Conservation (phyloP, 2,797 vertebrate genomes). For the Siniperca undulata region DNA sequence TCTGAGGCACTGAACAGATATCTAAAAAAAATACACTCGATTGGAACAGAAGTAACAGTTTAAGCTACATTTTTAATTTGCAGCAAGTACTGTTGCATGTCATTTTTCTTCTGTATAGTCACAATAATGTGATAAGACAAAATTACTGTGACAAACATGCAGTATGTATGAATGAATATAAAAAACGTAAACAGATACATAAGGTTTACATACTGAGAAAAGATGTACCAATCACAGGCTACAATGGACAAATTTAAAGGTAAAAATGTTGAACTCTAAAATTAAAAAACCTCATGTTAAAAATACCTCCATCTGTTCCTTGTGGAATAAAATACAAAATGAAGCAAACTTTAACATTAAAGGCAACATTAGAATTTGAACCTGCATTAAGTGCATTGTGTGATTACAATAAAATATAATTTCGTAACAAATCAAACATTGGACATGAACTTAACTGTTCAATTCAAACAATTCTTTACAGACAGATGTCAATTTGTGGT, state of each 20-base stretch:
- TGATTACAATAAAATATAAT: constrained; percentile 70
- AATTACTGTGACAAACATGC: constrained; percentile 58
- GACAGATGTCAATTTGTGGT: constrained; percentile 25
- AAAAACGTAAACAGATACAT: constrained; percentile 80
- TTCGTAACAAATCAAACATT: constrained; percentile 56
- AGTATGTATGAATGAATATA: constrained; percentile 72
- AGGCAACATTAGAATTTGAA: constrained; percentile 56
- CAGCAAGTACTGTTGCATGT: constrained; percentile 76
- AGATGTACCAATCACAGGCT: constrained; percentile 75
- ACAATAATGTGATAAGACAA: constrained; percentile 57
- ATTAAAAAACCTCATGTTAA: constrained; percentile 47
- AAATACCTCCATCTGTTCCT: constrained; percentile 51
- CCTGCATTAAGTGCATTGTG: constrained; percentile 77
- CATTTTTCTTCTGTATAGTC: constrained; percentile 59
- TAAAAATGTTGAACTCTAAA: constrained; percentile 43
- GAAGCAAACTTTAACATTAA: constrained; percentile 34
- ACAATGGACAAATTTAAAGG: constrained; percentile 56
- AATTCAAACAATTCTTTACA: constrained; percentile 32
- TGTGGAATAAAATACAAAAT: constrained; percentile 47
- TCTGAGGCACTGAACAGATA: neutral
- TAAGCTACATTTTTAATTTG: constrained; percentile 78
- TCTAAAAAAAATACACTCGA: neutral
- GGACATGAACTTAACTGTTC: constrained; percentile 43
- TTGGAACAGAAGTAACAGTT: constrained; percentile 45
- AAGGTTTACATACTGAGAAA: constrained; percentile 72